These are phyloP conservation scores for Rostratula benghalensis DNA, from an alignment of 2,113 vertebrate species.

Conservation along the genomic window DNA sequence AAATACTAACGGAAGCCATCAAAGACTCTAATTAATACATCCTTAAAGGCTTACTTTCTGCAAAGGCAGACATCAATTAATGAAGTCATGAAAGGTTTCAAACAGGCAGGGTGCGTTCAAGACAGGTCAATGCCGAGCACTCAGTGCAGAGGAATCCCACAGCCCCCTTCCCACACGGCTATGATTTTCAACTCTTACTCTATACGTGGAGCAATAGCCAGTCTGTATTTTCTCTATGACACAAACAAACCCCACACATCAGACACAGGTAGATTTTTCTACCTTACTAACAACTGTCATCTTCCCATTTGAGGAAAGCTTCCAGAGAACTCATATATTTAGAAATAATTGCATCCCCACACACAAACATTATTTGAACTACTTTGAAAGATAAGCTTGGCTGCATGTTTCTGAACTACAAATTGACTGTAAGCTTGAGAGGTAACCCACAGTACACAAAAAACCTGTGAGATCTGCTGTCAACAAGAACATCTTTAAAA, in stretches of 20 bases:
- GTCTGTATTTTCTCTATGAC: not conserved
- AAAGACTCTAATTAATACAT: not conserved
- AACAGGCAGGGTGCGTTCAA: fast-evolving
- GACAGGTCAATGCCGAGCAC: not conserved
- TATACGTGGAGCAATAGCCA: fast-evolving
- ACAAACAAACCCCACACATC: fast-evolving
- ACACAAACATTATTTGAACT: not conserved
- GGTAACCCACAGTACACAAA: not conserved
- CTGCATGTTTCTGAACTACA: not conserved
- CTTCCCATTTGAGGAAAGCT: not conserved
- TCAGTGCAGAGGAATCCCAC: not conserved
- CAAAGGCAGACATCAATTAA: not conserved
- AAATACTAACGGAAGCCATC: not conserved
- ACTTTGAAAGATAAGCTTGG: not conserved
- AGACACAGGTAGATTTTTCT: not conserved
- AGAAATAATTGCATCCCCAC: not conserved
- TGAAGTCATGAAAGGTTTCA: not conserved
- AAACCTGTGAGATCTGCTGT: not conserved
- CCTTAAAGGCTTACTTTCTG: not conserved
- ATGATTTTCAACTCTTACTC: not conserved
- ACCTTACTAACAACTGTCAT: not conserved
- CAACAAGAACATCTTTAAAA: not conserved
- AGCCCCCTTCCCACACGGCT: fast-evolving
- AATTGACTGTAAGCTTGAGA: not conserved
- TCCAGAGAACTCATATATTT: not conserved